Percentiles rank a stretch among this genome's conserved stretches.
Conservation (phyloP, 2,888 invertebrate genomes). For the Penaeus monodon region DNA sequence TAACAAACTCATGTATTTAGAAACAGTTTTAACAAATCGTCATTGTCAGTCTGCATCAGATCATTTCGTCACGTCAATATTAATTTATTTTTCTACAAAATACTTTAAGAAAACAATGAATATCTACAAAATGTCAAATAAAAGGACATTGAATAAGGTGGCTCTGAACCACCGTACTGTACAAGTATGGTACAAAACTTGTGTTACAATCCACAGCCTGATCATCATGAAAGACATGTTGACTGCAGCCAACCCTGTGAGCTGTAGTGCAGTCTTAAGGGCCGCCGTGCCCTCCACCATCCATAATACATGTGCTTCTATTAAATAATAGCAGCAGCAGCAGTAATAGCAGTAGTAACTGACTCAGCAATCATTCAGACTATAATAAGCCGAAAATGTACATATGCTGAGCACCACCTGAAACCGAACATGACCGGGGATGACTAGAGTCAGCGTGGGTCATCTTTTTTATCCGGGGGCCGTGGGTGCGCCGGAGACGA, state of each 20-base stretch:
- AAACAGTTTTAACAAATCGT: constrained; percentile 62
- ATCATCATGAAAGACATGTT: constrained; percentile 63
- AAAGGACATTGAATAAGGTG: constrained; percentile 53
- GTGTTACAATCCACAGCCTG: constrained; percentile 62
- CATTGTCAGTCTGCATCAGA: constrained; percentile 59
- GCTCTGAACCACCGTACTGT: constrained; percentile 55
- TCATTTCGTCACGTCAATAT: constrained; percentile 56
- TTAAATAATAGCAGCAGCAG: constrained; percentile 25
- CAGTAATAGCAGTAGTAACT: constrained; percentile 21
- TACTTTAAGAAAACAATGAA: constrained; percentile 58
- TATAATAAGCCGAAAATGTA: constrained; percentile 17
- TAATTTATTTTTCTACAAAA: constrained; percentile 60
- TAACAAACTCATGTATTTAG: constrained; percentile 61
- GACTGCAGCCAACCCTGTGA: constrained; percentile 53
- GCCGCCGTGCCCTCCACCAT: constrained; percentile 46
- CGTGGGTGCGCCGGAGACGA: constrained; percentile 56
- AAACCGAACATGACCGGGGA: constrained; percentile 42
- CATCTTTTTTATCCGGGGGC: constrained; percentile 58
- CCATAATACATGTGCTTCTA: constrained; percentile 36
- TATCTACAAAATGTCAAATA: constrained; percentile 62
- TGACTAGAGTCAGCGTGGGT: constrained; percentile 63
- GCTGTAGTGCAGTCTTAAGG: constrained; percentile 55
- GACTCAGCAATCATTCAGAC: background rate
- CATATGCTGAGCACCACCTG: constrained; percentile 52
- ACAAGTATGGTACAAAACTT: constrained; percentile 61